phyloP scores from a whole-genome alignment of 2,797 vertebrate genomes.

The Chiloscyllium punctatum region DNA sequence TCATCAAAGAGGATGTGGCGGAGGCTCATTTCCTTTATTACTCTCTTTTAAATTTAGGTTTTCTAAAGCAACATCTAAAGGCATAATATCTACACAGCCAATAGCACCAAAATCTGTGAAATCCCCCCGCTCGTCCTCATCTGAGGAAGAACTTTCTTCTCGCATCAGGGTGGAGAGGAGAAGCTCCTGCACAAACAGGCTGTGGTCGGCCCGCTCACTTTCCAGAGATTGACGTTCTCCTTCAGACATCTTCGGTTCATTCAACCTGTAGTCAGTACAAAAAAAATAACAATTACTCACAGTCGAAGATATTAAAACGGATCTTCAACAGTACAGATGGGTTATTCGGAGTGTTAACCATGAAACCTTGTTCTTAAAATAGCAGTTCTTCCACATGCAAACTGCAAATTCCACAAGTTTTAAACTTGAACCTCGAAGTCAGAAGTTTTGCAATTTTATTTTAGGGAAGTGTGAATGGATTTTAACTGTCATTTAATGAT shows the following conservation, averaged over 20 bases:
- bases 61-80: constrained; percentile 98
- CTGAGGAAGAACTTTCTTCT: constrained; percentile 94
- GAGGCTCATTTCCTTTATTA: constrained; percentile 92
- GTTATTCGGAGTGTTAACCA: neutral
- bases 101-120: constrained; percentile 97
- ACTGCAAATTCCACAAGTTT: neutral
- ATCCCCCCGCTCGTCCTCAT: constrained; percentile 89
- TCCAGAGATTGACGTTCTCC: constrained; percentile 88
- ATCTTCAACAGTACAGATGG: neutral
- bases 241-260: constrained; percentile 96
- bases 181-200: constrained; percentile 95
- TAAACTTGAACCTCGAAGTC: neutral
- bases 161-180: constrained; percentile 90
- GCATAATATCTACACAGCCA: constrained; percentile 99
- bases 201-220: constrained; percentile 87
- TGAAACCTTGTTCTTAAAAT: neutral
- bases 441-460: neutral
- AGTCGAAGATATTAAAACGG: neutral
- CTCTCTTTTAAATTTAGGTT: constrained; percentile 95
- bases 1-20: constrained; percentile 99
- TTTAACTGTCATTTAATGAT: neutral
- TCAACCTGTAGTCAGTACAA: constrained; percentile 65
- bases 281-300: neutral
- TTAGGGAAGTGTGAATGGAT: neutral
- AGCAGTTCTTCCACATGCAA: neutral